Conservation (phyloP, 23 tunicate species). For the Botrylloides violaceus region DNA sequence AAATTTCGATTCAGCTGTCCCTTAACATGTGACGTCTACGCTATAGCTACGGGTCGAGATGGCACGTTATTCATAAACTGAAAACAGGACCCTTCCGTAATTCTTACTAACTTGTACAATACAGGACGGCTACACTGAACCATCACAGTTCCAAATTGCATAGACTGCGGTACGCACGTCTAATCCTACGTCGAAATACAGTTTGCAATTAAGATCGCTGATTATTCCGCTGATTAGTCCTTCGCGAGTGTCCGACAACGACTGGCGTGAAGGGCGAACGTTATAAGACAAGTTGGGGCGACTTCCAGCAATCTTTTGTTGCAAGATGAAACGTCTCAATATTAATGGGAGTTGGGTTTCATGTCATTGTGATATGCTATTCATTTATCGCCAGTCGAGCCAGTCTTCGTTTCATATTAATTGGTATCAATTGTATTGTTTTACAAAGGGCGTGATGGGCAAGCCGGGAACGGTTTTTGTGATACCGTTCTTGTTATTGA, state of each 20-base stretch:
- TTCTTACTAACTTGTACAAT: too few relatives aligned
- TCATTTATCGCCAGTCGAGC: not conserved
- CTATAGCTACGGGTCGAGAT: too few relatives aligned
- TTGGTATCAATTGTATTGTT: not conserved
- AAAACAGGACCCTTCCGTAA: too few relatives aligned
- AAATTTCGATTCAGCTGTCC: too few relatives aligned
- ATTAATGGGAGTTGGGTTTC: not conserved
- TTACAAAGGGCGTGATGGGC: not conserved
- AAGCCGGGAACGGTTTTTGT: not conserved
- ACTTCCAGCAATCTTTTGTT: not conserved
- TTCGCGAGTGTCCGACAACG: not conserved
- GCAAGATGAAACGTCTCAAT: not conserved
- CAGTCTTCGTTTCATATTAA: not conserved
- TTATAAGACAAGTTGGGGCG: conserved; percentile 7
- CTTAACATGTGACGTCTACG: too few relatives aligned
- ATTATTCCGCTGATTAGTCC: too few relatives aligned
- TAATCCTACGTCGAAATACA: too few relatives aligned
- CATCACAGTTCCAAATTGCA: too few relatives aligned
- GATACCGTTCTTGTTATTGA: not conserved
- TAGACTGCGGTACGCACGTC: too few relatives aligned
- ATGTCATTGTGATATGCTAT: not conserved
- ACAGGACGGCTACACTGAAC: too few relatives aligned
- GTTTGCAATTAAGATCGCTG: too few relatives aligned
- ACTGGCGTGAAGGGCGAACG: conserved; percentile 2
- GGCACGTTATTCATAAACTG: too few relatives aligned